Conservation (phyloP, 2,797 vertebrate genomes). For the Syngnathus rostellatus region DNA sequence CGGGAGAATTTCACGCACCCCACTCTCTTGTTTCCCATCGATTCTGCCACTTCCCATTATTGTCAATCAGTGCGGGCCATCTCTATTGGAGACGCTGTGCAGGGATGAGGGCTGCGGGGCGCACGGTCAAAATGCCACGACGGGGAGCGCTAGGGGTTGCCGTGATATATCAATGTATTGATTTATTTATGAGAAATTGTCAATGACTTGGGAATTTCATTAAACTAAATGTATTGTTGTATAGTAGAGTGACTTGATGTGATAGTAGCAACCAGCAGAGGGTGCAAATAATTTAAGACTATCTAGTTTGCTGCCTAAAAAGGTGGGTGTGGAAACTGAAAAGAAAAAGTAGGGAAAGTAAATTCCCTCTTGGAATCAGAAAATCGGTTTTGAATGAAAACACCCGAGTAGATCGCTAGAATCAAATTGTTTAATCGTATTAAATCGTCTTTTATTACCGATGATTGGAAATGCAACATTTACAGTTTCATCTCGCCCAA, state of each 20-base stretch:
- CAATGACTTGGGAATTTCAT: neutral
- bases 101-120: slow-evolving; percentile 50
- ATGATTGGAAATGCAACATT: no score
- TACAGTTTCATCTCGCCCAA: no score
- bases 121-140: slow-evolving; percentile 39
- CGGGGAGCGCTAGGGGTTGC: neutral
- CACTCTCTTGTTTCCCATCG: slow-evolving; percentile 68
- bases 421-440: no score
- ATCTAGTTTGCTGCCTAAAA: neutral
- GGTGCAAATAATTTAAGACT: neutral
- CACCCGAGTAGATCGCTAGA: no score
- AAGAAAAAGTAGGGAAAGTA: neutral
- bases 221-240: neutral
- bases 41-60: slow-evolving; percentile 77
- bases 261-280: neutral
- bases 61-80: slow-evolving; percentile 67
- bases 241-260: neutral
- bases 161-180: neutral
- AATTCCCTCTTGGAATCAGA: neutral
- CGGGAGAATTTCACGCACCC: slow-evolving; percentile 53
- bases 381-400: no score
- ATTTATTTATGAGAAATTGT: neutral
- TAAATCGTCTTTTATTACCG: no score
- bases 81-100: slow-evolving; percentile 46
- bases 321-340: neutral